Evolutionary conservation across 2,888 invertebrate genomes (phyloP).

Genomic region (Lamproptera curius): DNA sequence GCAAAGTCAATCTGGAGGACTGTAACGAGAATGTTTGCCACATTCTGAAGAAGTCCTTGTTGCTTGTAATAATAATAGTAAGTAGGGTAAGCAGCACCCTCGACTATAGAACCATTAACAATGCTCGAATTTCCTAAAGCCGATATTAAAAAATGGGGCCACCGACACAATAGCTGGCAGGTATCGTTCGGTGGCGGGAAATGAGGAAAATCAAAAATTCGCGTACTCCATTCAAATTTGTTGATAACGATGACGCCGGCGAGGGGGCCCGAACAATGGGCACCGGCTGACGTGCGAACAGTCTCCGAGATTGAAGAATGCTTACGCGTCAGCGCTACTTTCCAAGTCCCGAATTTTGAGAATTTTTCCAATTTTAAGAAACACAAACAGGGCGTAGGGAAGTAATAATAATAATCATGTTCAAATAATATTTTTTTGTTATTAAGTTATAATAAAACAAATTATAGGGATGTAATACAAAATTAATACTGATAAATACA

Average conservation of each 20-base stretch:
- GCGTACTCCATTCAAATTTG: slow-evolving; percentile 46
- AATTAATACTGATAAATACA: too few species aligned
- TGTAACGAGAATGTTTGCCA: too few species aligned
- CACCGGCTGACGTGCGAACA: slow-evolving; percentile 25
- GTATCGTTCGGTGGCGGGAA: slow-evolving; percentile 59
- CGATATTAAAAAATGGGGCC: slow-evolving; percentile 57
- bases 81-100: slow-evolving; percentile 26
- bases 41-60: too few species aligned
- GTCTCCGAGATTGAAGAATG: neutral
- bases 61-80: slow-evolving; percentile 23
- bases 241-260: slow-evolving; percentile 41
- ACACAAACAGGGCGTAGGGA: too few species aligned
- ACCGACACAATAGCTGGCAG: slow-evolving; percentile 47
- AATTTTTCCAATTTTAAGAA: too few species aligned
- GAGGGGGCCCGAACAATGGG: slow-evolving; percentile 28
- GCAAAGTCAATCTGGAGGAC: too few species aligned
- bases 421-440: too few species aligned
- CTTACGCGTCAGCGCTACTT: too few species aligned
- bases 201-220: slow-evolving; percentile 67
- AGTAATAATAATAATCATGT: too few species aligned
- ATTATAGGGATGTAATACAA: too few species aligned
- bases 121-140: slow-evolving; percentile 38
- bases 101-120: slow-evolving; percentile 35
- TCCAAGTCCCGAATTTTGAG: too few species aligned
- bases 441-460: too few species aligned